Evolutionary conservation across 2,797 vertebrate species (phyloP).

Genomic region (Oophaga sylvatica): DNA sequence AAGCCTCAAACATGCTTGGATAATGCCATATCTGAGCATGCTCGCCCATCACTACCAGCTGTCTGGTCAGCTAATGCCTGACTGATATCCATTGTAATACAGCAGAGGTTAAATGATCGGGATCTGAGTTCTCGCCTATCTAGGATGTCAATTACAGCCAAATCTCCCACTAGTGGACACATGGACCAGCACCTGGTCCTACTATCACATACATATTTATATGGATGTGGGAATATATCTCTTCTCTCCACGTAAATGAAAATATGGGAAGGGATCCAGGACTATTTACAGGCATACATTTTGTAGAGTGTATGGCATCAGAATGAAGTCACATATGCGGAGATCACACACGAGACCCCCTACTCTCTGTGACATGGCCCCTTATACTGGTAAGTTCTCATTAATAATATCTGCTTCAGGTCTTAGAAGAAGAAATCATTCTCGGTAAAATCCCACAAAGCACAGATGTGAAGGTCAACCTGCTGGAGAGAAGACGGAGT

Average conservation of each 20-base stretch:
- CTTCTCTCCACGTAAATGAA: not conserved
- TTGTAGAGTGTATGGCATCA: not conserved
- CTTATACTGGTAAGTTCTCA: not conserved
- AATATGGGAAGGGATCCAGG: not conserved
- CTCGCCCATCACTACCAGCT: too few relatives aligned
- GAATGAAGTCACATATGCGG: not conserved
- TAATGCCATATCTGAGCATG: too few relatives aligned
- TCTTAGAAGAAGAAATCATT: conserved; percentile 21
- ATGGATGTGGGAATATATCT: not conserved
- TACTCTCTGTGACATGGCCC: not conserved
- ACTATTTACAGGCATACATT: not conserved
- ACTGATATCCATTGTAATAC: not conserved
- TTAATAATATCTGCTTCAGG: conserved; percentile 9
- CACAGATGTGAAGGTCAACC: conserved; percentile 45
- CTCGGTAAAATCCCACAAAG: conserved; percentile 12
- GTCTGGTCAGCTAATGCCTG: not conserved
- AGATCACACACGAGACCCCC: not conserved
- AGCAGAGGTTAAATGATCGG: not conserved
- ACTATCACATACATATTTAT: not conserved
- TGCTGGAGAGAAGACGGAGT: conserved; percentile 34
- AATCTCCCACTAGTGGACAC: not conserved
- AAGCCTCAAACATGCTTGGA: too few relatives aligned
- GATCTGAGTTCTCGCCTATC: not conserved
- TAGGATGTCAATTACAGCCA: not conserved
- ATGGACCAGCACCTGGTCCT: not conserved